A percentile compares a stretch with the other conserved stretches of the same genome.
Conservation (phyloP, 2,113 vertebrate genomes). For the Lichenostomus cassidix region DNA sequence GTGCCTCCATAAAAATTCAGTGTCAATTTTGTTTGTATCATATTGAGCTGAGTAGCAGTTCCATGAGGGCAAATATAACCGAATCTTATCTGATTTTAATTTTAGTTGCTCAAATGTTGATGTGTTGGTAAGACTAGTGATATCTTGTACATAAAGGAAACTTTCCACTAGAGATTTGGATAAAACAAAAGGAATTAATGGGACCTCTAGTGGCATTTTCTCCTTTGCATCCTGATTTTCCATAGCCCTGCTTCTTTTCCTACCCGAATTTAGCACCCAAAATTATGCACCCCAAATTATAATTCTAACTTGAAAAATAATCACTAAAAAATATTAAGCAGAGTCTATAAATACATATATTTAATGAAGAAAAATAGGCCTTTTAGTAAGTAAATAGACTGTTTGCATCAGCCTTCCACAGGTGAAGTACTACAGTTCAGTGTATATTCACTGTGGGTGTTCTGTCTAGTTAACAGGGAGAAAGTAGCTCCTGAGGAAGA, state of each 20-base stretch:
- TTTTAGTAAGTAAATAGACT: not conserved
- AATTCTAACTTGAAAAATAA: not conserved
- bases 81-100: not conserved
- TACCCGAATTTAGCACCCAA: not conserved
- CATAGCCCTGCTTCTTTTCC: not conserved
- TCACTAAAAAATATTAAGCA: not conserved
- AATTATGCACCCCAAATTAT: not conserved
- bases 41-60: not conserved
- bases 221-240: not conserved
- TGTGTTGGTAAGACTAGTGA: not conserved
- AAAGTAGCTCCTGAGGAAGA: not conserved
- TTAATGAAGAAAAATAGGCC: not conserved
- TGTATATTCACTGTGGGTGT: not conserved
- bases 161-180: not conserved
- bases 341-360: not conserved
- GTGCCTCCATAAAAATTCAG: not conserved
- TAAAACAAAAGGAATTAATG: not conserved
- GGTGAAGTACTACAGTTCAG: not conserved
- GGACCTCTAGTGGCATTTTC: not conserved
- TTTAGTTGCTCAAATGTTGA: not conserved
- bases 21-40: not conserved
- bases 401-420: not conserved
- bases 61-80: not conserved
- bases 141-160: not conserved
- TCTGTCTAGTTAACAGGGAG: not conserved